Evolutionary conservation across 1,140 invertebrate species (phyloP), one percentile per base, ranked within the genome.

Genomic region (Drosophila pachea): DNA sequence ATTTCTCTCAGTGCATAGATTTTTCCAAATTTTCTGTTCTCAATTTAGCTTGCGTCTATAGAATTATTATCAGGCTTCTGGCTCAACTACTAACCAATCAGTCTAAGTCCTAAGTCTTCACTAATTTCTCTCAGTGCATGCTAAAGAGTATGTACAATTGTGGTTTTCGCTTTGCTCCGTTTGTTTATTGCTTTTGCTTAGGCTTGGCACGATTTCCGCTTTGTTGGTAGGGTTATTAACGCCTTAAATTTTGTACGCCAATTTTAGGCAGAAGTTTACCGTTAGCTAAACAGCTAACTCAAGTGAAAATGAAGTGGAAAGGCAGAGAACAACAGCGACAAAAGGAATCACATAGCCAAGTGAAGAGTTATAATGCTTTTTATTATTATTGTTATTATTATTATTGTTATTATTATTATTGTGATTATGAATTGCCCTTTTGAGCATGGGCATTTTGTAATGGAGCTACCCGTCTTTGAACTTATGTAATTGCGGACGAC

Each of bases 211-310:
- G 56, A 82, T 84, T 84, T 87, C 83, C 83, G 83, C 69, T 87
- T 73, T 62, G 47, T 50, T 33, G 76, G 49, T 1, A 22, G 22
- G 35, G 65, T 82, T 69, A 79, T 78, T 84, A 83, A 84, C 79
- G 79, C 79, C 86, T 78, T 86, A 71, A 81, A 86, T 81, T 81
- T 88, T 86, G 71, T 77, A 81, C 81, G 84, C 86, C 84, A 87
- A 87, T 87, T 86, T 87, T 72, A 73, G 72, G 64, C 63, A 52
- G 45, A 32, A 47, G 7, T 70, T 38, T 71, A 81, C 84, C 84
- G 84, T 87, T 87, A 87, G 79, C 42, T 73, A 73, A 84, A 87
- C 83, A 69, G 83, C 84, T 87, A 86, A 65, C 71, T 62, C 70
- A 87, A 84, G 79, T 87, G 84, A 87, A 87, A 87, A 88, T 87